Evolutionary conservation across 1,140 invertebrate species (phyloP).

Genomic region (Trachelipus rathkii): DNA sequence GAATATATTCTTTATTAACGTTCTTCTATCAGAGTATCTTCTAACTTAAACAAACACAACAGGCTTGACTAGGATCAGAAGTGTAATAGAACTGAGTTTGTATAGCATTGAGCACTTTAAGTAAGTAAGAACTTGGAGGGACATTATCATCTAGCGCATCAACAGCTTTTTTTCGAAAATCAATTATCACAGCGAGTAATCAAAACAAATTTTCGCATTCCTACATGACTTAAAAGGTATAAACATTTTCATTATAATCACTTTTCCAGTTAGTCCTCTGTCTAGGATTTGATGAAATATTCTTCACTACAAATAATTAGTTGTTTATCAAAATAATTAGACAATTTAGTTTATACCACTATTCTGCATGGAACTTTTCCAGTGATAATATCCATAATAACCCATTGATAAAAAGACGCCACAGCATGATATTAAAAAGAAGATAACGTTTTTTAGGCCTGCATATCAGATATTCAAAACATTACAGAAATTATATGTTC

Average conservation of each 20-base stretch:
- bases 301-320: slow-evolving; percentile 42
- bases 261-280: slow-evolving; percentile 43
- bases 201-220: slow-evolving; percentile 95
- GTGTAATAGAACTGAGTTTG: slow-evolving; percentile 87
- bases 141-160: slow-evolving; percentile 74
- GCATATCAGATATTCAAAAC: slow-evolving; percentile 58
- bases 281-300: slow-evolving; percentile 48
- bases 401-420: slow-evolving; percentile 77
- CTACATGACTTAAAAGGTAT: slow-evolving; percentile 59
- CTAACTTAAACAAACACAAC: slow-evolving; percentile 92
- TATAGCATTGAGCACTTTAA: slow-evolving; percentile 84
- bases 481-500: too few relatives aligned
- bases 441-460: slow-evolving; percentile 90
- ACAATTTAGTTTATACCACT: slow-evolving; percentile 29
- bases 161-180: slow-evolving; percentile 88
- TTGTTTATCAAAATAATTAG: slow-evolving; percentile 29
- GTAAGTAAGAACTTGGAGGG: slow-evolving; percentile 74
- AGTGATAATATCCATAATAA: slow-evolving; percentile 71
- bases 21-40: slow-evolving; percentile 95
- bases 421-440: slow-evolving; percentile 70
- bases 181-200: slow-evolving; percentile 72
- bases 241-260: slow-evolving; percentile 36
- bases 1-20: slow-evolving; percentile 83
- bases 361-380: slow-evolving; percentile 49
- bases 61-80: slow-evolving; percentile 80